These are phyloP conservation scores for Cryptosula pallasiana DNA, from an alignment of 2,888 invertebrate species.

Conservation along the genomic window DNA sequence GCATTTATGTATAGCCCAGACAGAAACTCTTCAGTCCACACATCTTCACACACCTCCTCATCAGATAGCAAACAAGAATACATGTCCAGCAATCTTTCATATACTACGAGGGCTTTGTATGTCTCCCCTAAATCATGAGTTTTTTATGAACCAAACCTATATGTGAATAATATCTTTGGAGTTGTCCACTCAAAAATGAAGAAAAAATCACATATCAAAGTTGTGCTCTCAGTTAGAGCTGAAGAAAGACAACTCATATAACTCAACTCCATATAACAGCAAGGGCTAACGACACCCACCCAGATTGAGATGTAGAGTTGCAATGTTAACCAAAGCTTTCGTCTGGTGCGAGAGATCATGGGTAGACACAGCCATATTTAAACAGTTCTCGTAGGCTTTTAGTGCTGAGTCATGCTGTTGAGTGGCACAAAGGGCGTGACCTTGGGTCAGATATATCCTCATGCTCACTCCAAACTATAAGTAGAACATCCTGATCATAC, in stretches of 20 bases:
- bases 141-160: no score
- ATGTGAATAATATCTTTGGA: no score
- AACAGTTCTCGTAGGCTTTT: slow-evolving; percentile 37
- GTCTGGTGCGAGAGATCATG: slow-evolving; percentile 48
- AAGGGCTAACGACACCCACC: no score
- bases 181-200: no score
- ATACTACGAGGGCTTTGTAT: slow-evolving; percentile 44
- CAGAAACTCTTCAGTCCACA: slow-evolving; percentile 45
- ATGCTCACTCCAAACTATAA: slow-evolving; percentile 24
- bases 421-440: slow-evolving; percentile 25
- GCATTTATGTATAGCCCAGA: slow-evolving; percentile 47
- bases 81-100: slow-evolving; percentile 45
- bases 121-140: slow-evolving; percentile 36
- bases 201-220: no score
- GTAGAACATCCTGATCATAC: background rate
- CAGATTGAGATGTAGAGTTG: slow-evolving; percentile 29
- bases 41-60: slow-evolving; percentile 30
- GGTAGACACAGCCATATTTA: slow-evolving; percentile 40
- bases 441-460: slow-evolving; percentile 26
- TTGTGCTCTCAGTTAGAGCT: no score
- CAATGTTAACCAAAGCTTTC: slow-evolving; percentile 46
- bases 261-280: no score
- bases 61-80: slow-evolving; percentile 36
- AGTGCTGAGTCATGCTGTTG: slow-evolving; percentile 25
- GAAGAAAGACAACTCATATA: no score